phyloP scores from a whole-genome alignment of 1,140 invertebrate genomes.

The Nephila pilipes region DNA sequence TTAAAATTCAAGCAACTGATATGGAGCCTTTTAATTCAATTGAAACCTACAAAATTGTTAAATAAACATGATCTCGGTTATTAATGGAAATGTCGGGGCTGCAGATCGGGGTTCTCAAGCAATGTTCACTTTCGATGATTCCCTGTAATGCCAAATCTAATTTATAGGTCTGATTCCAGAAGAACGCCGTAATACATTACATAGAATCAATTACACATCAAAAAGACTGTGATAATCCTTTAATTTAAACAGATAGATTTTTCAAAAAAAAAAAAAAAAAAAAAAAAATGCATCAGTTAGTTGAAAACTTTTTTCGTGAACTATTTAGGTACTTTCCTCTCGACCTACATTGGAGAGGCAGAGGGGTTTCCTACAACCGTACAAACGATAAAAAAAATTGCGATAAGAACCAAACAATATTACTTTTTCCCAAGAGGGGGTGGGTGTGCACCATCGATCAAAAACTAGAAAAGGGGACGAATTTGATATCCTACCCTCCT shows the following conservation, averaged over 20 bases:
- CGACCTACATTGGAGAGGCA: neutral
- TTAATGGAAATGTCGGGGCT: no score
- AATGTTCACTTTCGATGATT: neutral
- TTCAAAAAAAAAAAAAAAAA: no score
- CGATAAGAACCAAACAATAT: slow-evolving; percentile 31
- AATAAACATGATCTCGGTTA: no score
- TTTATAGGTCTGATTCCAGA: neutral
- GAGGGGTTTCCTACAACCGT: neutral
- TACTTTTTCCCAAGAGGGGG: neutral
- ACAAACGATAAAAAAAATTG: neutral
- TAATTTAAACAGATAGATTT: neutral
- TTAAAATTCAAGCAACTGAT: no score
- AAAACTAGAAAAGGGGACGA: slow-evolving; percentile 47
- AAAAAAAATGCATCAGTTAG: no score
- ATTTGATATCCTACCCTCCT: slow-evolving; percentile 40
- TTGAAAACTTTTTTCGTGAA: no score
- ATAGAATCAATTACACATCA: neutral
- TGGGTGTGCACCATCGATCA: neutral
- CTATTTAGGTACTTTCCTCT: neutral
- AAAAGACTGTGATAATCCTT: neutral
- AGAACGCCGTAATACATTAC: neutral
- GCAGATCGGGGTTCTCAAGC: neutral
- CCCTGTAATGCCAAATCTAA: neutral
- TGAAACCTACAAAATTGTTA: no score
- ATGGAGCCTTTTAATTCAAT: no score